phyloP scores from a whole-genome alignment of 1,140 invertebrate species.

The Platyscapa corneri region DNA sequence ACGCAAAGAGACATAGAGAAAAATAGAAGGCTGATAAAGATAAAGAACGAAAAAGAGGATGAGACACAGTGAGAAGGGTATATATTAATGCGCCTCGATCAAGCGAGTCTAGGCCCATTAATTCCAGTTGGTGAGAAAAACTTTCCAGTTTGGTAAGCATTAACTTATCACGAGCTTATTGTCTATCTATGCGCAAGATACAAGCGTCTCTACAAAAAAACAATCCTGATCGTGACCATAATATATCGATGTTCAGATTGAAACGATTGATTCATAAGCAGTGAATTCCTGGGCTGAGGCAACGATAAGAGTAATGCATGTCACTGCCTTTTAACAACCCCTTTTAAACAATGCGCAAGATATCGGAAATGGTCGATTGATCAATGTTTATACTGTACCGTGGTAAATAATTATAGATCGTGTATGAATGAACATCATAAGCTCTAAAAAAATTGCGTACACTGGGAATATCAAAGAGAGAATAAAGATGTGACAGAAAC shows the following conservation, averaged over 20 bases:
- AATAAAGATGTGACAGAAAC: neutral
- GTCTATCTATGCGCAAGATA: neutral
- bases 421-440: slow-evolving; percentile 13
- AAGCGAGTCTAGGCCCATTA: slow-evolving; percentile 48
- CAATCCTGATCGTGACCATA: neutral
- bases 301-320: neutral
- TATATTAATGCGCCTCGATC: slow-evolving; percentile 28
- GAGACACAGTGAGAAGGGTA: slow-evolving; percentile 8
- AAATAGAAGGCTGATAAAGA: neutral
- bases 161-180: slow-evolving; percentile 39
- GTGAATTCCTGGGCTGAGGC: neutral
- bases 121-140: slow-evolving; percentile 56
- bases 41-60: slow-evolving; percentile 18
- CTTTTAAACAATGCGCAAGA: neutral
- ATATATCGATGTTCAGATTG: neutral
- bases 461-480: neutral
- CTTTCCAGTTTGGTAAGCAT: slow-evolving; percentile 56
- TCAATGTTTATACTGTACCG: neutral
- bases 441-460: slow-evolving; percentile 11
- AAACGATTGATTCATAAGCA: neutral
- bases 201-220: neutral
- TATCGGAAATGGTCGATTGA: slow-evolving; percentile 10
- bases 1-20: neutral
- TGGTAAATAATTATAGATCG: slow-evolving; percentile 10
- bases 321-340: neutral